A percentile compares a stretch with the other conserved stretches of the same genome.
Evolutionary conservation across 2,888 invertebrate genomes (phyloP).

Genomic region (Lasioglossum morio): DNA sequence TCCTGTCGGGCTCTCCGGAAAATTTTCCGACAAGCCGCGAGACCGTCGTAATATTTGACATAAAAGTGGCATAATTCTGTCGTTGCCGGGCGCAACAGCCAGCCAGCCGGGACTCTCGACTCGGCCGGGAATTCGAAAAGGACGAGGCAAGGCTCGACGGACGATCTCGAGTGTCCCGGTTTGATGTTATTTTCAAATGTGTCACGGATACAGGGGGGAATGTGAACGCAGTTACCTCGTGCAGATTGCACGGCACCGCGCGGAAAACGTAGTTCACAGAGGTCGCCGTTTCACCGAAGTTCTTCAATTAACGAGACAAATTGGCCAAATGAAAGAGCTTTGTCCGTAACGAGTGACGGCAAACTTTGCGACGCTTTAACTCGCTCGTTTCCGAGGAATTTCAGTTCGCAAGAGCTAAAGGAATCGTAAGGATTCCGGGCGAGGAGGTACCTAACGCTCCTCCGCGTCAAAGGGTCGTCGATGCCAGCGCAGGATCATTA

Average conservation of each 20-base stretch:
- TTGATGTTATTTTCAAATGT: constrained; percentile 34
- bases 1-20: constrained; percentile 28
- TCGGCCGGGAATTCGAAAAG: constrained; percentile 22
- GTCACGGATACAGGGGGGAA: constrained; percentile 12
- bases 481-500: constrained; percentile 23
- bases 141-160: constrained; percentile 16
- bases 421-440: constrained; percentile 1
- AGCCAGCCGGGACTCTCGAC: constrained; percentile 5
- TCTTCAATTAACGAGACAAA: constrained; percentile 52
- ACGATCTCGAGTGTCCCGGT: constrained; percentile 21
- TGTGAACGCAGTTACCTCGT: constrained; percentile 26
- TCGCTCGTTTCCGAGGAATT: constrained; percentile 8
- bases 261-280: not conserved
- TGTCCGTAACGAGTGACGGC: constrained; percentile 31
- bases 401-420: constrained; percentile 4
- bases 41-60: constrained; percentile 38
- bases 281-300: constrained; percentile 7
- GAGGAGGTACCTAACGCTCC: constrained; percentile 4
- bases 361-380: constrained; percentile 33
- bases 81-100: constrained; percentile 15
- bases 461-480: not conserved
- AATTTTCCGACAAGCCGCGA: constrained; percentile 2
- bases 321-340: constrained; percentile 47
- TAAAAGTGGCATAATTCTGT: constrained; percentile 51
- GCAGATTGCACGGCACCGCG: constrained; percentile 22